Percentiles rank a stretch among this genome's conserved stretches.
These are phyloP conservation scores for Electrona antarctica DNA, from an alignment of 2,113 vertebrate species.

Conservation along the genomic window DNA sequence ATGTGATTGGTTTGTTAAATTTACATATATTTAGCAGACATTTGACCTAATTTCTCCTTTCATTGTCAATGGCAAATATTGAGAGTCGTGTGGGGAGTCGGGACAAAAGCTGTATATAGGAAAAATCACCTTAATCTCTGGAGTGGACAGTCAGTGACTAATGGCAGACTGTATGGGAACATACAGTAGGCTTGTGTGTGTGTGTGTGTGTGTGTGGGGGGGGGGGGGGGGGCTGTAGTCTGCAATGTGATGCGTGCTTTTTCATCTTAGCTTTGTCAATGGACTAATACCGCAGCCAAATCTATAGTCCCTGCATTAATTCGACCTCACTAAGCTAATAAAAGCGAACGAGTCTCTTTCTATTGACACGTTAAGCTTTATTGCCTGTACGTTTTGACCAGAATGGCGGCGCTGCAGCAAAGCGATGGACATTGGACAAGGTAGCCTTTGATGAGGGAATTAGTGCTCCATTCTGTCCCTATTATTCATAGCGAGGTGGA, in stretches of 20 bases:
- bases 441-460: conserved; percentile 99
- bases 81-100: too few species aligned
- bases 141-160: too few species aligned
- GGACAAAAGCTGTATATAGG: too few species aligned
- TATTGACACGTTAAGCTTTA: conserved; percentile 99
- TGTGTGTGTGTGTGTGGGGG: background rate
- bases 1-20: too few species aligned
- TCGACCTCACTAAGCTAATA: conserved; percentile 99
- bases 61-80: too few species aligned
- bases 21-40: too few species aligned
- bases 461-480: conserved; percentile 98
- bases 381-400: conserved; percentile 99
- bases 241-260: conserved; percentile 61
- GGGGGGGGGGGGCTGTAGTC: background rate
- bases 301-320: conserved; percentile 95
- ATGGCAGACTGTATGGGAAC: too few species aligned
- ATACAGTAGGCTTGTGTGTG: background rate
- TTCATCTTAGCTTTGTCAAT: conserved; percentile 52
- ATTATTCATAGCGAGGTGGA: conserved; percentile 99
- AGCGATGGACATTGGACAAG: conserved; percentile 99
- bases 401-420: conserved; percentile 96
- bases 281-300: conserved; percentile 55
- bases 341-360: conserved; percentile 90
- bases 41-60: too few species aligned
- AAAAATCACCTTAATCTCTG: too few species aligned